Base-by-base conservation (phyloP, 2,797 vertebrate genomes). In the Orientallactaga sibirica region DNA sequence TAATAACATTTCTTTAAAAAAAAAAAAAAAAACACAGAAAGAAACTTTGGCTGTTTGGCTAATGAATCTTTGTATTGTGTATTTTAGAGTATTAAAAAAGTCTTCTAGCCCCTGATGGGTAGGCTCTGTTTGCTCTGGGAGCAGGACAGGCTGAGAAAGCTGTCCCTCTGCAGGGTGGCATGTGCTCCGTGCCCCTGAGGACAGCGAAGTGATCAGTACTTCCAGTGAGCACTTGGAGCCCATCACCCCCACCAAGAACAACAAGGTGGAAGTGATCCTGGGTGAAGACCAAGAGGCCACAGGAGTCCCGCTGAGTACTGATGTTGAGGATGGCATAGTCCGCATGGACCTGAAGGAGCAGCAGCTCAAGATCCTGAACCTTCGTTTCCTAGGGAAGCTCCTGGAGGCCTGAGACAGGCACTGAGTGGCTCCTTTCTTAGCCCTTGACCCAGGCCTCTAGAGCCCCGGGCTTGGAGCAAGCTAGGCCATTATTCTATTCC, bases 161-260 rank as follows among this genome's bases (percentile, higher is more conserved):
- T 94, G 0, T 79, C 55, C 16, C 7, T 52, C 16, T 7, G 7
- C 58, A 99, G 99, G 99, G 99, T 0, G 99, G 99, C 20, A 99
- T 99, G 98, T 99, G 99, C 81, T 99, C 99, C 0, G 99, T 99
- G 73, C 99, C 99, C 96, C 98, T 99, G 95, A 99, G 97, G 99
- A 99, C 96, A 99, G 99, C 0, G 99, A 99, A 95, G 99, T 99
- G 3, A 99, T 99, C 85, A 99, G 99, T 90, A 98, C 99, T 93
- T 99, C 99, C 92, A 99, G 99, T 11, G 99, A 99, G 83, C 99
- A 99, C 91, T 98, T 99, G 96, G 99, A 99, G 93, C 99, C 99
- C 0, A 98, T 99, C 88, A 99, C 99, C 0, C 99, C 99, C 16
- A 99, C 99, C 97, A 99, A 99, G 98, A 99, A 99, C 98, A 99